Evolutionary conservation across 2,797 vertebrate species (phyloP).

Genomic region (Tokudaia muenninki): DNA sequence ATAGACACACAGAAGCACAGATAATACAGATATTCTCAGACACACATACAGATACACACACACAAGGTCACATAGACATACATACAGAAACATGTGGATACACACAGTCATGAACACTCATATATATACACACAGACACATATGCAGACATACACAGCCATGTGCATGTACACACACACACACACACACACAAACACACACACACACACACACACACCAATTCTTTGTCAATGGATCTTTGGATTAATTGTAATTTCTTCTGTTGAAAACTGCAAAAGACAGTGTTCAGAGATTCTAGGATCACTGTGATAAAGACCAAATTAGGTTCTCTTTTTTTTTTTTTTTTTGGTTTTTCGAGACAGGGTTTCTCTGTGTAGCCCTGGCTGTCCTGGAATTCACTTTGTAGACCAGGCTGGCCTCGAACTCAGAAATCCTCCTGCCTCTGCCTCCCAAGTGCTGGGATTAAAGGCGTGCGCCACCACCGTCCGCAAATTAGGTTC

Average conservation of each 20-base stretch:
- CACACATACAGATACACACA: neutral
- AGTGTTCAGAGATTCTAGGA: constrained; percentile 28
- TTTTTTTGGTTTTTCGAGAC: no score
- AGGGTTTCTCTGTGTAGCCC: no score
- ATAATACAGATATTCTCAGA: neutral
- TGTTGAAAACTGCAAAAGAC: neutral
- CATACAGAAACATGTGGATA: neutral
- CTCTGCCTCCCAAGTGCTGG: no score
- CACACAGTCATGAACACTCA: neutral
- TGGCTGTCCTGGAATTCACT: no score
- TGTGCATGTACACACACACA: neutral
- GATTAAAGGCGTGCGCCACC: no score
- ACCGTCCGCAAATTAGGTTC: neutral
- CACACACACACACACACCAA: no score
- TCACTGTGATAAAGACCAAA: neutral
- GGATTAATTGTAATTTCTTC: constrained; percentile 40
- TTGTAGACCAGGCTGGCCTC: no score
- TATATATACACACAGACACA: neutral
- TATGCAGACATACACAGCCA: neutral
- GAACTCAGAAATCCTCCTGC: no score
- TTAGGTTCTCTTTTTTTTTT: no score
- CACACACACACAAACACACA: neutral
- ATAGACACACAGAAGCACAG: neutral
- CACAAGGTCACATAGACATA: neutral
- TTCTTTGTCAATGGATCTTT: neutral